Conservation (phyloP, 2,797 vertebrate species). For the Enteromius paludinosus region DNA sequence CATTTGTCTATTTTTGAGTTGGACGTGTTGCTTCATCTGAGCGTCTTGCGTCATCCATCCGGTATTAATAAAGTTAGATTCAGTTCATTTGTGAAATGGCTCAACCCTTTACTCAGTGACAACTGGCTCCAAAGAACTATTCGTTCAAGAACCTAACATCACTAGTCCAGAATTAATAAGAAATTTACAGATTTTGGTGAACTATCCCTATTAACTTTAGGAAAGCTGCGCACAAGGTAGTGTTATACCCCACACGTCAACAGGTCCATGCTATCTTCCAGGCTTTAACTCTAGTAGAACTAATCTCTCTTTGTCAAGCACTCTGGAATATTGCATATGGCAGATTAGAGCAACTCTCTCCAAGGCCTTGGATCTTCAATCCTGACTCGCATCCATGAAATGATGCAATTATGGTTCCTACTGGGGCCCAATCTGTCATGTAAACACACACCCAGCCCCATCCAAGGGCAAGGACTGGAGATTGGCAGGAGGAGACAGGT, state of each 20-base stretch:
- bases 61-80: too few species aligned
- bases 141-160: too few species aligned
- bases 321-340: constrained; percentile 37
- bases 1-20: too few species aligned
- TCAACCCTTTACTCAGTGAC: too few species aligned
- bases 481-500: constrained; percentile 62
- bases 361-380: constrained; percentile 68
- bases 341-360: constrained; percentile 49
- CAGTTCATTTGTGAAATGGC: too few species aligned
- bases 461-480: constrained; percentile 65
- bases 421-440: constrained; percentile 85
- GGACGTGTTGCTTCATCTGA: too few species aligned
- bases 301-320: constrained; percentile 21
- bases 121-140: too few species aligned
- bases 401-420: constrained; percentile 84
- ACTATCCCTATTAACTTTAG: not conserved
- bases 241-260: constrained; percentile 33
- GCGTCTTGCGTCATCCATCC: too few species aligned
- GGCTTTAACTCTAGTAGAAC: constrained; percentile 30
- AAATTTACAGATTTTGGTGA: not conserved
- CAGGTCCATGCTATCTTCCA: constrained; percentile 39
- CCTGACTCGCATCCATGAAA: constrained; percentile 83
- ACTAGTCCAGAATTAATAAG: not conserved
- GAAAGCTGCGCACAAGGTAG: not conserved
- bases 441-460: constrained; percentile 77